Evolutionary conservation across 2,113 vertebrate genomes (phyloP), one percentile per base, ranked within the genome.

Genomic region (Oncorhynchus tshawytscha): DNA sequence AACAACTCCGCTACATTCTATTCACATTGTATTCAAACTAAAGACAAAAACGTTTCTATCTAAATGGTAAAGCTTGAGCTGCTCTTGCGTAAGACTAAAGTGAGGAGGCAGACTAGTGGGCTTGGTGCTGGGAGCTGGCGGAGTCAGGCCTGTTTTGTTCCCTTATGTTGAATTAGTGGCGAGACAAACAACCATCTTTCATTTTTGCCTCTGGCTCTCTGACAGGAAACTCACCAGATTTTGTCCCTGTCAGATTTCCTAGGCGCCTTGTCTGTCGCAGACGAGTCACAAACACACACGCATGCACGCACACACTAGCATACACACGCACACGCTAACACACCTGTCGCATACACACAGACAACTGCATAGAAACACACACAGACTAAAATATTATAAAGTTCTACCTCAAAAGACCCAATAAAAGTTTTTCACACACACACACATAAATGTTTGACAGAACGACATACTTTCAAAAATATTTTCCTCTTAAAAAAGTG

Each of bases 341-440:
- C 67, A 69, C 67, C 16, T 31, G 20, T 18, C 2, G 6, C 29
- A 39, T 34, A 69, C 31, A 69, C 67, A 12, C 29, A 18, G 16
- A 1, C 67, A 34, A 13, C 12, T 15, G 18, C 27, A 20, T 31
- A 69, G 27, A 69, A 20, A 39, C 67, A 39, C 34, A 70, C 5
- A 49, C 68, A 49, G 4, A 60, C 29, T 65, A 0, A 74, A 76
- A 79, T 83, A 85, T 81, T 82, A 78, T 84, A 86, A 82, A 51
- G 2, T 20, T 81, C 71, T 62, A 45, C 16, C 49, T 79, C 78
- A 84, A 72, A 80, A 78, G 70, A 76, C 39, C 25, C 76, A 80
- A 87, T 86, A 71, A 74, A 75, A 78, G 67, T 74, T 78, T 73
- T 67, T 60, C 59, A 60, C 5, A 59, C 22, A 9, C 11, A 27